These are phyloP conservation scores for Villa cingulata DNA, from an alignment of 2,888 invertebrate genomes.

Conservation along the genomic window DNA sequence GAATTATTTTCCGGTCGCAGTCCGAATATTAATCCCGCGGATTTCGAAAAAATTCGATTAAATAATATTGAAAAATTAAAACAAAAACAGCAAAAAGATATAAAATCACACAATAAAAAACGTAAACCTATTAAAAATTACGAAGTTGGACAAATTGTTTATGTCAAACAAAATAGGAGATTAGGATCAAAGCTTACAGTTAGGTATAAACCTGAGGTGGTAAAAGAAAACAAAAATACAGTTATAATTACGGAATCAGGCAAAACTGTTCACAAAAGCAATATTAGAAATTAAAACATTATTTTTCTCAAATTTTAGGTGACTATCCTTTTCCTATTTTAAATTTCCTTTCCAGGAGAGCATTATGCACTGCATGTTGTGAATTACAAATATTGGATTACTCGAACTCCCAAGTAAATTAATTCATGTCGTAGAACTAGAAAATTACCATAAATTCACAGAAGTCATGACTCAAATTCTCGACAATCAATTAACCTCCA, in stretches of 20 bases:
- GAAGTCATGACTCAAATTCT: neutral
- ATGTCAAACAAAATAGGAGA: neutral
- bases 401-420: slow-evolving; percentile 10
- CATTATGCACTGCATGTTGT: neutral
- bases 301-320: too few species aligned
- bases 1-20: neutral
- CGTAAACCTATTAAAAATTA: slow-evolving; percentile 8
- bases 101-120: neutral
- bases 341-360: neutral
- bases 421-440: slow-evolving; percentile 6
- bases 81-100: slow-evolving; percentile 3
- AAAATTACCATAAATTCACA: neutral
- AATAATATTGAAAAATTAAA: slow-evolving; percentile 8
- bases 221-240: neutral
- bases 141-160: slow-evolving; percentile 8
- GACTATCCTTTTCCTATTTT: too few species aligned
- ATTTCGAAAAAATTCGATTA: slow-evolving; percentile 8
- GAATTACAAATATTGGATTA: slow-evolving; percentile 12
- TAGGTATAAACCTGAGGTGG: neutral
- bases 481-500: neutral
- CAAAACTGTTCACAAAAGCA: neutral
- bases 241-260: neutral
- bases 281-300: neutral
- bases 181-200: slow-evolving; percentile 11
- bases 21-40: slow-evolving; percentile 5